These are phyloP conservation scores for Frankliniella fusca DNA, from an alignment of 2,888 invertebrate species.

Conservation along the genomic window DNA sequence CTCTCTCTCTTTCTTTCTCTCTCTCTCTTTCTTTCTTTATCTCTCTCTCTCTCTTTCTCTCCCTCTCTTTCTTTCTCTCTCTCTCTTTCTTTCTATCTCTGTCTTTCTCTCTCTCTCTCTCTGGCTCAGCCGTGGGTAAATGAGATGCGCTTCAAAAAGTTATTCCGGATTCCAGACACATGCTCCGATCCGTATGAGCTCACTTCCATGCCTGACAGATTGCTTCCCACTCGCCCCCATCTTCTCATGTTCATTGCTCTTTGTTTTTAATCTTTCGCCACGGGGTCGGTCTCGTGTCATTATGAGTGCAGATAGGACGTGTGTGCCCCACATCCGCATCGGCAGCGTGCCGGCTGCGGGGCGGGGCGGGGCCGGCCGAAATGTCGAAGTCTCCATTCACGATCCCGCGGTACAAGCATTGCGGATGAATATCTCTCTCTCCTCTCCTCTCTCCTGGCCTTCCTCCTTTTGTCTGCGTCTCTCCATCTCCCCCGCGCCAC, in stretches of 20 bases:
- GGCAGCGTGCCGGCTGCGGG: background rate
- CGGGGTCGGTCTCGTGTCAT: too few relatives aligned
- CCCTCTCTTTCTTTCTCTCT: background rate
- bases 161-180: too few relatives aligned
- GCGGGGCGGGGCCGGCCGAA: too few relatives aligned
- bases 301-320: too few relatives aligned
- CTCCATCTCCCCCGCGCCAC: background rate
- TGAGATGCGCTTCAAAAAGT: too few relatives aligned
- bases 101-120: conserved; percentile 18
- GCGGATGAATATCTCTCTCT: background rate
- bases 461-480: background rate
- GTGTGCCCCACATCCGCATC: background rate
- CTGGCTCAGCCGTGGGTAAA: background rate
- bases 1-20: conserved; percentile 8
- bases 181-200: background rate
- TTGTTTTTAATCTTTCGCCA: background rate
- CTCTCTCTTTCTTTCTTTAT: too few relatives aligned
- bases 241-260: background rate
- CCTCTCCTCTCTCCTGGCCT: background rate
- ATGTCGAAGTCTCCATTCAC: too few relatives aligned
- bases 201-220: background rate
- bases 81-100: conserved; percentile 12
- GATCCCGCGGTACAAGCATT: too few relatives aligned
- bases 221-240: background rate
- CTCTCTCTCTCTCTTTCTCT: conserved; percentile 1